A percentile compares a stretch with the other conserved stretches of the same genome.
These are phyloP conservation scores for Trichonephila clavata DNA, from an alignment of 1,140 invertebrate species.

Conservation along the genomic window DNA sequence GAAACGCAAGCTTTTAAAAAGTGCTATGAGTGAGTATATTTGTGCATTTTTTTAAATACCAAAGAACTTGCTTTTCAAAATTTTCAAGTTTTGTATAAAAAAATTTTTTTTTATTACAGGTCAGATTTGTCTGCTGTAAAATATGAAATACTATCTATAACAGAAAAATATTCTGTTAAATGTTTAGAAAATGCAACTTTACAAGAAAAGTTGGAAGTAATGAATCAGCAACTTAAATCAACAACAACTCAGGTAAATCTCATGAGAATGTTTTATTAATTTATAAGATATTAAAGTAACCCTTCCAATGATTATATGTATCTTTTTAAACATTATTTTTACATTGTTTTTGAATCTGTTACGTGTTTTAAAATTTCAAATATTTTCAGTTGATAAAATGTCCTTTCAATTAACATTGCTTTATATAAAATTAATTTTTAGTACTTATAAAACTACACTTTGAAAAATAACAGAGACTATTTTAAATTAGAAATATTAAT, in stretches of 20 bases:
- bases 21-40: slow-evolving; percentile 83
- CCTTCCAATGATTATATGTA: too few species aligned
- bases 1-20: slow-evolving; percentile 83
- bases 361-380: too few species aligned
- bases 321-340: too few species aligned
- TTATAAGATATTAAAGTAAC: neutral
- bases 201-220: slow-evolving; percentile 89
- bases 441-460: too few species aligned
- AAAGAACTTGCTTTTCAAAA: too few species aligned
- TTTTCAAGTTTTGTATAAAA: neutral
- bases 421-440: too few species aligned
- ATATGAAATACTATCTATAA: slow-evolving; percentile 91
- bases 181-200: slow-evolving; percentile 93
- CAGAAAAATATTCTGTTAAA: slow-evolving; percentile 94
- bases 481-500: too few species aligned
- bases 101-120: slow-evolving; percentile 81
- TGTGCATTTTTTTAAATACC: too few species aligned
- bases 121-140: slow-evolving; percentile 92
- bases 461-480: too few species aligned
- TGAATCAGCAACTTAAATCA: slow-evolving; percentile 89
- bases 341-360: too few species aligned
- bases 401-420: too few species aligned
- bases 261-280: neutral
- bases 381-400: too few species aligned
- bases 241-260: slow-evolving; percentile 82